Evolutionary conservation across 2,113 vertebrate genomes (phyloP), one percentile per base, ranked within the genome.

Genomic region (Tympanuchus pallidicinctus): DNA sequence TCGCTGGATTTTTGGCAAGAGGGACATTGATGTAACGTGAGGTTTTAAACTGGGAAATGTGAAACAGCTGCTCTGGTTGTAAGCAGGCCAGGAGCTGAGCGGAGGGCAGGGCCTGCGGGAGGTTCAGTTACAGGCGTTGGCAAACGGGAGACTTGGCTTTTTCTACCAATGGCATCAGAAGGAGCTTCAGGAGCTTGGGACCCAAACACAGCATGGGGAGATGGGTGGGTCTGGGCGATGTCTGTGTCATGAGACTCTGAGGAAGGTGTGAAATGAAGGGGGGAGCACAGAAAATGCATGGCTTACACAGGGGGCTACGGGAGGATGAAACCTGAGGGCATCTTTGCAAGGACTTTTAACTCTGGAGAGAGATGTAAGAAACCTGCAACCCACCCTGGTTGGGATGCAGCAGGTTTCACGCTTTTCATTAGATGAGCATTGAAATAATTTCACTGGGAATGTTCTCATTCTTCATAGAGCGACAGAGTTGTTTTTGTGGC

Each of bases 381-480:
- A 50, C 15, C 8, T 16, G 0, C 8, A 6, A 34, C 32, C 54
- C 42, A 36, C 82, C 69, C 75, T 1, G 1, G 18, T 66, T 21
- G 34, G 64, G 59, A 28, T 65, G 34, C 63, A 57, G 70, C 40
- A 65, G 42, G 32, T 67, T 92, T 82, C 71, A 72, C 64, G 34
- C 47, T 50, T 32, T 70, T 57, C 19, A 1, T 54, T 66, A 76
- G n/a, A n/a, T 52, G 60, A 76, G n/a, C 1, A 16, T 24, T 63
- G 67, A 88, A 71, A 80, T 89, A 91, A 92, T 79, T 82, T 78
- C 76, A 21, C 69, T 52, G 89, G 43, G 67, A 64, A 91, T 89
- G 25, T 71, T 89, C 57, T 73, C 75, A 60, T 91, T 82, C 79
- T 86, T 86, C 70, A 3, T 38, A 30, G n/a, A 43, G 52, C 0